These are phyloP conservation scores for Peromyscus polionotus DNA, from an alignment of 2,113 vertebrate species.

Conservation along the genomic window DNA sequence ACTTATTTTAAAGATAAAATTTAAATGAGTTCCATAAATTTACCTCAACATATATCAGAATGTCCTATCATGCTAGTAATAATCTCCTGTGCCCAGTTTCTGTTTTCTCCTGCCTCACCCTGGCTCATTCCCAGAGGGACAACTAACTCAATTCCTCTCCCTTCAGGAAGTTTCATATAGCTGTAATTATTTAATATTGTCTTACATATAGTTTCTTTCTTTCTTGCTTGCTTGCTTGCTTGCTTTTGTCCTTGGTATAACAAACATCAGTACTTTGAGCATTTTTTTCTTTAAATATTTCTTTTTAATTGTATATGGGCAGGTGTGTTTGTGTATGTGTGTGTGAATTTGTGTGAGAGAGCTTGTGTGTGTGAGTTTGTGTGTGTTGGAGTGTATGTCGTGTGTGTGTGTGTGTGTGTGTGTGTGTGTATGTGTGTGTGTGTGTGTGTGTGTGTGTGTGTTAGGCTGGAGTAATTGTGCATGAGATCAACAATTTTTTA, in stretches of 20 bases:
- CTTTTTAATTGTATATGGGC: neutral
- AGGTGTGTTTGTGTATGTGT: neutral
- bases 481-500: neutral
- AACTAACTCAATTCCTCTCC: neutral
- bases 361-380: neutral
- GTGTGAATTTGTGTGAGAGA: neutral
- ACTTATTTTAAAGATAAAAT: neutral
- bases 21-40: neutral
- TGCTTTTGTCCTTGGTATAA: neutral
- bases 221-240: neutral
- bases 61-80: neutral
- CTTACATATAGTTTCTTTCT: neutral
- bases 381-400: neutral
- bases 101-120: neutral
- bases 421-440: neutral
- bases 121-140: neutral
- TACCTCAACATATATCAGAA: neutral
- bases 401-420: neutral
- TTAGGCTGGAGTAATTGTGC: neutral
- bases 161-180: neutral
- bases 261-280: neutral
- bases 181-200: conserved; percentile 29
- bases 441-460: neutral
- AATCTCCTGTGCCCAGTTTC: neutral
- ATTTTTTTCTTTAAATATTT: neutral